A percentile compares a stretch with the other conserved stretches of the same genome.
Conservation (phyloP, 1,140 invertebrate species). For the Pentalonia nigronervosa region DNA sequence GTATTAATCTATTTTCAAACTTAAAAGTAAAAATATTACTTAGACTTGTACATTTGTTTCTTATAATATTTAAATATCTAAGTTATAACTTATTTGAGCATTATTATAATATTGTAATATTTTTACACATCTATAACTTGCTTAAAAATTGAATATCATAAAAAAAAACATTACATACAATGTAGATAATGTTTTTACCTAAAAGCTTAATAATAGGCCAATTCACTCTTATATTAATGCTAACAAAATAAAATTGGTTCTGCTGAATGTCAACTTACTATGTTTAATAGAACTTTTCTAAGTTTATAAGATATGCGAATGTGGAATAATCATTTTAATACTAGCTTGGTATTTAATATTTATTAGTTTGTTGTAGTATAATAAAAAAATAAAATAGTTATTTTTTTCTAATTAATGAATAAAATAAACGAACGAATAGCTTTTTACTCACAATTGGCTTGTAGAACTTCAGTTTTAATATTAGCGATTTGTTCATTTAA, state of each 20-base stretch:
- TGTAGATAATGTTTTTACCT: neutral
- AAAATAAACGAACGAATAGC: neutral
- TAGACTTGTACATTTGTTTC: neutral
- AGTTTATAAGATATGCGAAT: too few relatives aligned
- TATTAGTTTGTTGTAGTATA: neutral
- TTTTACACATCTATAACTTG: neutral
- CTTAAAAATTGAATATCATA: neutral
- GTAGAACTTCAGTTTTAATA: neutral
- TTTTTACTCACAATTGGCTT: neutral
- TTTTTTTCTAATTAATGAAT: too few relatives aligned
- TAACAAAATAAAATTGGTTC: neutral
- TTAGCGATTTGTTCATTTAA: constrained; percentile 56
- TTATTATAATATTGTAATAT: neutral
- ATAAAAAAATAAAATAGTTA: too few relatives aligned
- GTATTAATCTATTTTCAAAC: too few relatives aligned
- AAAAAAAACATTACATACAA: neutral
- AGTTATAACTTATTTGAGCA: neutral
- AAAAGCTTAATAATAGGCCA: neutral
- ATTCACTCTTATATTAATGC: neutral
- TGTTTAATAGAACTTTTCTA: neutral
- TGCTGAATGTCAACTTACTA: neutral
- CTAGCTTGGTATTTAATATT: neutral
- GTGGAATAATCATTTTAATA: neutral
- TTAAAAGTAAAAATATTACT: neutral
- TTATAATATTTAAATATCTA: neutral